Evolutionary conservation across 2,797 vertebrate species (phyloP).

Genomic region (Pangasius mekongensis): DNA sequence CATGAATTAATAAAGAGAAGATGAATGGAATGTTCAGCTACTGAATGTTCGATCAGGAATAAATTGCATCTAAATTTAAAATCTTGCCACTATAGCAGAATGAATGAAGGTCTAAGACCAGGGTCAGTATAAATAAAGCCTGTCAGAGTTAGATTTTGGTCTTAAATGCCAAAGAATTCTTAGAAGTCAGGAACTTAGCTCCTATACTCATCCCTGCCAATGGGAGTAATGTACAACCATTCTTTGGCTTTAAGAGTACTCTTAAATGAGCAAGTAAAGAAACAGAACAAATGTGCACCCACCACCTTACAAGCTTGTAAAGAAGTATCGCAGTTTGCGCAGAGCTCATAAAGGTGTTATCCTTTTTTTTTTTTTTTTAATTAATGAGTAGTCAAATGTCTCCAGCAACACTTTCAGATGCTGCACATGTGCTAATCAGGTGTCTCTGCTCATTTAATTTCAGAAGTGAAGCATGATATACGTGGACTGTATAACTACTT

Average conservation of each 20-base stretch:
- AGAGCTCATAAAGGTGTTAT: not conserved
- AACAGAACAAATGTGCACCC: not conserved
- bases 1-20: conserved; percentile 11
- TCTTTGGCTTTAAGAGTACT: not conserved
- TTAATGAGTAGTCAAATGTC: not conserved
- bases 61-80: conserved; percentile 6
- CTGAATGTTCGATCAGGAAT: not conserved
- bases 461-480: not conserved
- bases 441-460: not conserved
- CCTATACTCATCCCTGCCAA: not conserved
- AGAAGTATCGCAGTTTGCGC: not conserved
- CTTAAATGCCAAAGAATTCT: not conserved
- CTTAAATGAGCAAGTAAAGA: too few relatives aligned
- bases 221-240: not conserved
- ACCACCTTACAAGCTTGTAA: not conserved
- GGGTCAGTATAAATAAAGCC: not conserved
- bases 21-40: conserved; percentile 9
- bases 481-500: not conserved
- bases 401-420: not conserved
- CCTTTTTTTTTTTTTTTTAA: not conserved
- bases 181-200: not conserved
- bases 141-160: not conserved
- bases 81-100: not conserved
- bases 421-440: not conserved
- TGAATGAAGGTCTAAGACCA: not conserved